These are phyloP conservation scores for Epiblema foenella DNA, from an alignment of 2,888 invertebrate genomes.

Conservation along the genomic window DNA sequence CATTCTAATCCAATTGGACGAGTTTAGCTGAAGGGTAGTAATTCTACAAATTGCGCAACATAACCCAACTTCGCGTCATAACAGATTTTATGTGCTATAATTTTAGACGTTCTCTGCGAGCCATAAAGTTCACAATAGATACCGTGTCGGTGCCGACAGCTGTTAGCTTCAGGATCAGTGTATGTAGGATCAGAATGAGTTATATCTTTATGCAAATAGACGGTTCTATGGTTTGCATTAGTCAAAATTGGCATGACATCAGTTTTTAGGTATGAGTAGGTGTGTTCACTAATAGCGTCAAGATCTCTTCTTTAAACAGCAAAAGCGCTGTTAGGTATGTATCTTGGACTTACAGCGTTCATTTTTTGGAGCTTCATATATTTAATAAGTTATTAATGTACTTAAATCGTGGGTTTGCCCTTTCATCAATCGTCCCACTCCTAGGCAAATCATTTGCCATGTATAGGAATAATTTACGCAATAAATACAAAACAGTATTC, in stretches of 20 bases:
- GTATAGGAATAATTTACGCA: too few relatives aligned
- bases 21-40: not conserved
- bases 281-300: not conserved
- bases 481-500: not conserved
- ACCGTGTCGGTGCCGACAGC: slow-evolving; percentile 63
- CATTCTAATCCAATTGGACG: not conserved
- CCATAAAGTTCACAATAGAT: slow-evolving; percentile 71
- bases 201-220: slow-evolving; percentile 46
- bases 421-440: not conserved
- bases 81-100: slow-evolving; percentile 47
- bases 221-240: not conserved
- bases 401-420: not conserved
- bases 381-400: not conserved
- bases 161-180: slow-evolving; percentile 60
- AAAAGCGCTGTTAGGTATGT: not conserved
- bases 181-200: slow-evolving; percentile 49
- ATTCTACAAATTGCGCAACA: slow-evolving; percentile 35
- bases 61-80: slow-evolving; percentile 24
- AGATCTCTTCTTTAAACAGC: not conserved
- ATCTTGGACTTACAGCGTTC: not conserved
- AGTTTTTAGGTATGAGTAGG: too few relatives aligned
- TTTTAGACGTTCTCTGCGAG: slow-evolving; percentile 69
- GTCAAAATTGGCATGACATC: not conserved
- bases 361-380: not conserved
- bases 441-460: too few relatives aligned